These are phyloP conservation scores for Nesidiocoris tenuis DNA, from an alignment of 2,888 invertebrate species.

Conservation along the genomic window DNA sequence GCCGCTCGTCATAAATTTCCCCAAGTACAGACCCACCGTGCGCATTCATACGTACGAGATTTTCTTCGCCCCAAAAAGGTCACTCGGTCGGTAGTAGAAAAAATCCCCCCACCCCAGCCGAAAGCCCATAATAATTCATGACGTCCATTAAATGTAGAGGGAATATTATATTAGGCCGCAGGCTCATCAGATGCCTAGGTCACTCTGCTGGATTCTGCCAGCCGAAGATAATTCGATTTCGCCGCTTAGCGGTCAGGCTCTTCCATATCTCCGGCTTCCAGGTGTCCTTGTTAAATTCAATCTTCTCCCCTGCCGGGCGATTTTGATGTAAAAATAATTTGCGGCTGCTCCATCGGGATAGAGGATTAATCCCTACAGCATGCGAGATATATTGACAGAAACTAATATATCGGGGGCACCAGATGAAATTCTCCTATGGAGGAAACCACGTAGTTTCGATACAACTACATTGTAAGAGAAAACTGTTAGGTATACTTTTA, in stretches of 20 bases:
- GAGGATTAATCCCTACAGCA: too few species aligned
- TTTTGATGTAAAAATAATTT: too few species aligned
- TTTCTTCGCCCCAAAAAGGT: conserved; percentile 9
- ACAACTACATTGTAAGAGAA: too few species aligned
- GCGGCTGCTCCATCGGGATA: too few species aligned
- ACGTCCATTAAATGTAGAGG: background rate
- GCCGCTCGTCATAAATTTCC: background rate
- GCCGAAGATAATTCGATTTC: background rate
- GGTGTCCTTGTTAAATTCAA: background rate
- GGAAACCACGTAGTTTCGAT: too few species aligned
- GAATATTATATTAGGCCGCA: background rate
- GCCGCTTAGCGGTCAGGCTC: background rate
- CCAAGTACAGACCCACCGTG: background rate
- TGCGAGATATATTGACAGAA: too few species aligned
- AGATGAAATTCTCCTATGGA: too few species aligned
- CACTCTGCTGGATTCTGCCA: background rate
- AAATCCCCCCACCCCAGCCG: conserved; percentile 1
- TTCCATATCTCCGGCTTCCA: background rate
- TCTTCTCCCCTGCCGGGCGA: background rate
- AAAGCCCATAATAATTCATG: conserved; percentile 13
- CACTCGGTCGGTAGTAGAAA: background rate
- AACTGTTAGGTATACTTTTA: too few species aligned
- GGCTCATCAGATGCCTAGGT: background rate
- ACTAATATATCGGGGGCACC: too few species aligned
- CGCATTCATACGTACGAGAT: background rate